A percentile compares a stretch with the other conserved stretches of the same genome.
Evolutionary conservation across 2,797 vertebrate genomes (phyloP).

Genomic region (Dallia pectoralis): DNA sequence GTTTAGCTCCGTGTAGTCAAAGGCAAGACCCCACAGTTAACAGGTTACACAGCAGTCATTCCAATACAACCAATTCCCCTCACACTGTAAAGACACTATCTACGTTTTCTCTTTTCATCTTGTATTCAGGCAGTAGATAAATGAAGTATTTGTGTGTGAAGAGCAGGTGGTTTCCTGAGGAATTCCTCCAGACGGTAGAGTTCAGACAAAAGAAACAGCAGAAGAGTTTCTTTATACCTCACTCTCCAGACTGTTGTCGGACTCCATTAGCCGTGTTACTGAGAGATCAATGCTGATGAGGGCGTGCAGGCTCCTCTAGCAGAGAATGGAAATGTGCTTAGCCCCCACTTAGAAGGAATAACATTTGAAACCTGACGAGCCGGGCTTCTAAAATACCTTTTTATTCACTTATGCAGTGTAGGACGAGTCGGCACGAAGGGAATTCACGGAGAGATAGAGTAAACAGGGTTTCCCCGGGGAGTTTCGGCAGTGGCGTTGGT

Average conservation of each 20-base stretch:
- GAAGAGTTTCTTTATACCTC: neutral
- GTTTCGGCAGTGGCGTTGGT: too few species aligned
- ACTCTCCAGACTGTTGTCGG: neutral
- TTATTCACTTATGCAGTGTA: constrained; percentile 30
- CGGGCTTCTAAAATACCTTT: constrained; percentile 7
- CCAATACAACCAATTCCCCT: neutral
- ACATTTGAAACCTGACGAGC: constrained; percentile 28
- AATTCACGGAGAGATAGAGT: neutral
- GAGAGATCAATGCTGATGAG: constrained; percentile 23
- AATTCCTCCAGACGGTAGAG: neutral
- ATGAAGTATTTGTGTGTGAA: neutral
- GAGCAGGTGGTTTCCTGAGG: neutral
- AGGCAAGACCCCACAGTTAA: neutral
- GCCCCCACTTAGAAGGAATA: constrained; percentile 16
- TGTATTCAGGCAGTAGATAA: neutral
- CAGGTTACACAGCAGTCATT: neutral
- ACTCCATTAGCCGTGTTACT: constrained; percentile 20
- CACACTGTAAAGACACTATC: neutral
- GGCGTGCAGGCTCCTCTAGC: constrained; percentile 14
- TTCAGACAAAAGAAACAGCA: neutral
- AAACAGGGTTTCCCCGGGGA: neutral
- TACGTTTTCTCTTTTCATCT: neutral
- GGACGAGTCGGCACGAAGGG: constrained; percentile 3
- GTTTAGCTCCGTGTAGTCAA: constrained; percentile 4
- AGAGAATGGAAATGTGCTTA: constrained; percentile 16